Conservation (phyloP, 2,113 vertebrate species). For the Nicator chloris region DNA sequence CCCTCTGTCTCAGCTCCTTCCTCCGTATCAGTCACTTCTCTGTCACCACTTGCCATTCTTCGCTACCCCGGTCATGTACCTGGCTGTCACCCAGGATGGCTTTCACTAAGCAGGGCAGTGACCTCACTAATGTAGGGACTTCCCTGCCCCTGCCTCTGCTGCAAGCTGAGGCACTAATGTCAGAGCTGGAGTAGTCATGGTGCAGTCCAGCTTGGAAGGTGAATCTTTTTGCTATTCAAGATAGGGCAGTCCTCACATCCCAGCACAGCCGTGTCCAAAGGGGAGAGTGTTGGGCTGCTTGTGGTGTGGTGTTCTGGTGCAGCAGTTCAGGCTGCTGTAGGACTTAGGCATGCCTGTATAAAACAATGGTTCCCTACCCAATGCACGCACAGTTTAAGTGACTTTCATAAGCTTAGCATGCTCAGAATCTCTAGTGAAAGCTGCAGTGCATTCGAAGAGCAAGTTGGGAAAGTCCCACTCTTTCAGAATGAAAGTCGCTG, state of each 20-base stretch:
- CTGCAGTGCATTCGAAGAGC: not conserved
- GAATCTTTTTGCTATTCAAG: not conserved
- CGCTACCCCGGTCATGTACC: fast-evolving
- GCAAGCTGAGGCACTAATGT: not conserved
- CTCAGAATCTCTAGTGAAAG: constrained; percentile 4
- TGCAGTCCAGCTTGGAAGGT: fast-evolving
- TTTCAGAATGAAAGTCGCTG: not conserved
- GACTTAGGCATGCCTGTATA: fast-evolving
- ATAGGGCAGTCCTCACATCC: not conserved
- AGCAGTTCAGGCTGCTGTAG: not conserved
- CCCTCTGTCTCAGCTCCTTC: not conserved
- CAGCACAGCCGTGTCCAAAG: fast-evolving
- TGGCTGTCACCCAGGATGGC: not conserved
- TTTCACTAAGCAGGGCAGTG: not conserved
- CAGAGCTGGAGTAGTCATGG: not conserved
- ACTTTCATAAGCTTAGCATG: not conserved
- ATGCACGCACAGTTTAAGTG: not conserved
- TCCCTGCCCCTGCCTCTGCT: not conserved
- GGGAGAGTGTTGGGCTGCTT: not conserved
- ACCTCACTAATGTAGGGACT: not conserved
- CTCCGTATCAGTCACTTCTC: not conserved
- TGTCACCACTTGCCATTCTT: not conserved
- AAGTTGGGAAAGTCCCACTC: not conserved
- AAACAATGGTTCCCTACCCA: not conserved
- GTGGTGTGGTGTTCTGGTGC: not conserved